Evolutionary conservation across 2,888 invertebrate species (phyloP), one percentile per base, ranked within the genome.

Genomic region (Eupithecia subumbrata): DNA sequence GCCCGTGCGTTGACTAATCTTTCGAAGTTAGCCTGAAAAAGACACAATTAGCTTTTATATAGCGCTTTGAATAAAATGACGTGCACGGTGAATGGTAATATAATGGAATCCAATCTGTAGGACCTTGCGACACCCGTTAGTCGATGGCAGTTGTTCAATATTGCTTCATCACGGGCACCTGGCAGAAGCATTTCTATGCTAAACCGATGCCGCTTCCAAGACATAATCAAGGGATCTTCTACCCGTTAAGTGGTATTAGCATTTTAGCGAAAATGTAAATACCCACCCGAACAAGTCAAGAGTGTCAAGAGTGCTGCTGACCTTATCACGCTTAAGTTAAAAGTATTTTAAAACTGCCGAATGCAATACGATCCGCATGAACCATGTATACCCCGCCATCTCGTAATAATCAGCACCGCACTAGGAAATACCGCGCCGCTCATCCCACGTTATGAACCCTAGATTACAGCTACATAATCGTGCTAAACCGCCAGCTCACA

Each of bases 401-500:
- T 69, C 22, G 73, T 78, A 71, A 77, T 80, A 76, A 81, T 78
- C 78, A 77, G 70, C 63, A 69, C 73, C 69, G 73, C 75, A 77
- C 73, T 72, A 75, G 72, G 75, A 78, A 79, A 78, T 79, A 75
- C 71, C 75, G 75, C 52, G 40, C 71, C 75, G 73, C 78, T 78
- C 76, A 78, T 74, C 80, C 79, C 77, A 74, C 76, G 76, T 79
- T 69, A 69, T 76, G 75, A 78, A 77, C 76, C 73, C 64, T 18
- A 71, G 76, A 79, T 80, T 80, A 79, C 77, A 78, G 71, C 72
- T 67, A 70, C 64, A 78, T 74, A 74, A 74, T 88, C 87, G 85
- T 83, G 82, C 83, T 84, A 85, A 87, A 88, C 87, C 86, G 85
- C 85, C 80, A 81, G 78, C 81, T 89, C 86, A 87, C 86, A 85